Conservation (phyloP, 1,140 invertebrate genomes). For the Ostrea edulis region DNA sequence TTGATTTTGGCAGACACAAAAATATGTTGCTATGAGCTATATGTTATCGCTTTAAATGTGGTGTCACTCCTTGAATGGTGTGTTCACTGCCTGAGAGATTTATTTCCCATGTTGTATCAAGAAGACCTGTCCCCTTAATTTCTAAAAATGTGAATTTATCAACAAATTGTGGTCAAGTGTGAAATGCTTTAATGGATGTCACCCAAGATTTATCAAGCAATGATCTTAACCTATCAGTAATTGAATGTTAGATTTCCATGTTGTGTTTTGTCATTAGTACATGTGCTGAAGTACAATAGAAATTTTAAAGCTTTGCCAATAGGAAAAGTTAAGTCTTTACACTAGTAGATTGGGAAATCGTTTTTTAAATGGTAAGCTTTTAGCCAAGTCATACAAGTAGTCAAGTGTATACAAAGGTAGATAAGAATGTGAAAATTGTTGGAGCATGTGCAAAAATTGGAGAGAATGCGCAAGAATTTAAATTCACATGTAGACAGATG, state of each 20-base stretch:
- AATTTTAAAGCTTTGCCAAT: neutral
- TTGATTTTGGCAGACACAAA: neutral
- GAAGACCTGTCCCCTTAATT: neutral
- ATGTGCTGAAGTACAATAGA: neutral
- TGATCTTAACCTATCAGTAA: neutral
- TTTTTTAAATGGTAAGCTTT: constrained; percentile 30
- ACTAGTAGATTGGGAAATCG: neutral
- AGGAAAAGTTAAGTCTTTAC: constrained; percentile 2
- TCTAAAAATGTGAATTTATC: neutral
- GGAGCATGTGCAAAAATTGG: neutral
- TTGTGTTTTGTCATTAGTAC: constrained; percentile 17
- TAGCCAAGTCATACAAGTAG: neutral
- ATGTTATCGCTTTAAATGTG: neutral
- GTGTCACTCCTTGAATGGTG: neutral
- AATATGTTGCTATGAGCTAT: too few species aligned
- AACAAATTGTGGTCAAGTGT: neutral
- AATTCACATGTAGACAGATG: neutral
- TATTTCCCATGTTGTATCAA: neutral
- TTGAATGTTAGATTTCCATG: neutral
- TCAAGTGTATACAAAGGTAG: neutral
- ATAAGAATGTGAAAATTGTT: neutral
- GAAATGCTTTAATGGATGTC: neutral
- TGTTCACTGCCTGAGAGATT: neutral
- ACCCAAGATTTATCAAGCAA: neutral
- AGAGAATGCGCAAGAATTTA: neutral